Evolutionary conservation across 2,888 invertebrate species (phyloP), one percentile per base, ranked within the genome.

Genomic region (Aspidiotus destructor): DNA sequence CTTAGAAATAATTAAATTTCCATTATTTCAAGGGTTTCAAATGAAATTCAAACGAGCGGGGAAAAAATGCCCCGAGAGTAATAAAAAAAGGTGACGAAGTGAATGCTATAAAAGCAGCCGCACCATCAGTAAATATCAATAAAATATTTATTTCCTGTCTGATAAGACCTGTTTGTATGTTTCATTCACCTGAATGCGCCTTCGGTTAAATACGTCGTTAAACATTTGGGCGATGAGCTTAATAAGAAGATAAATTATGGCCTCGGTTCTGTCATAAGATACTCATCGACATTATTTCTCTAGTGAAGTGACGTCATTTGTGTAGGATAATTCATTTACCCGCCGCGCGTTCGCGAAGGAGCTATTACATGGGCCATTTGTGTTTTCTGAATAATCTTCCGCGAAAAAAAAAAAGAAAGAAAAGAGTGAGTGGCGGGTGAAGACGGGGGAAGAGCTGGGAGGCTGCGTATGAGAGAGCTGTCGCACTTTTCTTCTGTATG

Each of bases 181-280:
- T 61, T 61, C 61, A 61, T 61, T 42, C 42, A 61, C 61, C 61
- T 61, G 15, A 15, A 61, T 11, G 58, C 40, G 40, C 58, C 28
- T 58, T 58, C 40, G 11, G 65, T 65, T 65, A 65, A 65, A 65
- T 16, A 65, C 65, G 58, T 65, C 65, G 65, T 65, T 58, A 65
- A 65, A 65, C 65, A 64, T 55, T 54, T 65, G n/a, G 65, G 65
- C 58, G 65, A 65, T 65, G 65, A 65, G 65, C 57, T 58, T 65
- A 65, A 65, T 65, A 65, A 65, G 65, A 65, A 58, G 65, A 65
- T 65, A 58, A 65, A 65, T 65, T 65, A 65, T 57, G 65, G 65
- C 58, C 44, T 28, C 42, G 65, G 65, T 65, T 65, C 57, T 58
- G 65, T 65, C 65, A 65, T 41, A 28, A 28, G 17, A 28, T 40